These are phyloP conservation scores for Caenorhabditis sinica DNA, from an alignment of 2,888 invertebrate species.

Conservation along the genomic window DNA sequence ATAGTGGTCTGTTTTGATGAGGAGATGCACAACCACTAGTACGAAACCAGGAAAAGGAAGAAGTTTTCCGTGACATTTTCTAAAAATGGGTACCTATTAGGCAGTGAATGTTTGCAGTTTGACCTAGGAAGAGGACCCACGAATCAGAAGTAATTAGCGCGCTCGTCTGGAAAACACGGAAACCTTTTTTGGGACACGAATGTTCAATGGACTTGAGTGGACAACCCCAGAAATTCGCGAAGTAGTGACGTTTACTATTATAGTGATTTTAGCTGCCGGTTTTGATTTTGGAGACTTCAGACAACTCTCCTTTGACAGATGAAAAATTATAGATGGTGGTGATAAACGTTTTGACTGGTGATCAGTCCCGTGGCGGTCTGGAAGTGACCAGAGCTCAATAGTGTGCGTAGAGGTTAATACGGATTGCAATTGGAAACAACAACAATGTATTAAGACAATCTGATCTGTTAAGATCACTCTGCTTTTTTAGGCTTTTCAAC, in stretches of 20 bases:
- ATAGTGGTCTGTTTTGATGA: too few species aligned
- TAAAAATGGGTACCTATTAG: conserved; percentile 17
- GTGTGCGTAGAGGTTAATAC: conserved; percentile 18
- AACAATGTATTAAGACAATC: conserved; percentile 7
- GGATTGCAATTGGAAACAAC: conserved; percentile 1
- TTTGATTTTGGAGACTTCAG: conserved; percentile 23
- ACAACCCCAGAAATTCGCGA: conserved; percentile 2
- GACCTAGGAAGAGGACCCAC: conserved; percentile 16
- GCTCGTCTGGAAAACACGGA: conserved; percentile 39
- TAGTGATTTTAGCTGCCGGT: background rate
- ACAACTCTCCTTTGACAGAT: conserved; percentile 15
- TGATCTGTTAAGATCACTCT: background rate
- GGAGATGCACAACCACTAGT: background rate
- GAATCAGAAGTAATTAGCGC: conserved; percentile 37
- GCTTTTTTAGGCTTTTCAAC: background rate
- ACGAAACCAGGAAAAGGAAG: background rate
- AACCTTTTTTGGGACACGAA: conserved; percentile 21
- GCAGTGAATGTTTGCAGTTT: conserved; percentile 22
- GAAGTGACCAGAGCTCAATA: conserved; percentile 51
- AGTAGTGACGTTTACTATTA: conserved; percentile 12
- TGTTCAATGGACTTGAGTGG: conserved; percentile 37
- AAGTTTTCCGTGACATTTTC: conserved; percentile 5
- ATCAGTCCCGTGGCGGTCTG: conserved; percentile 42
- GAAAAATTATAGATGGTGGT: background rate
- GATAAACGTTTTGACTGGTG: conserved; percentile 34